Percentiles rank a stretch among this genome's conserved stretches.
Conservation (phyloP, 2,888 invertebrate genomes). For the Caenorhabditis drosophilae region DNA sequence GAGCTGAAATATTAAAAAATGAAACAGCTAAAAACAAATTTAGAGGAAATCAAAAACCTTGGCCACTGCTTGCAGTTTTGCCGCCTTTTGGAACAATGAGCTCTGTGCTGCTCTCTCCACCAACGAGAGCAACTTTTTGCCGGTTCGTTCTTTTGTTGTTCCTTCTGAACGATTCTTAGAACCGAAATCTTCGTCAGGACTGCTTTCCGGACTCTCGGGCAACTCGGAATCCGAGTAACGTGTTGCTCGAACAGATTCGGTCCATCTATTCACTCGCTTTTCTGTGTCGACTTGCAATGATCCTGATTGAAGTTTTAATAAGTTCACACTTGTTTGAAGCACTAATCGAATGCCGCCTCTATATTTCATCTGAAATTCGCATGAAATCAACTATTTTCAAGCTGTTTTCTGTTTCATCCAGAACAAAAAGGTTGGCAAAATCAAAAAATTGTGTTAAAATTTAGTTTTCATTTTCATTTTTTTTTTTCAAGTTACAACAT, state of each 20-base stretch:
- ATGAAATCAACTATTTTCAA: background rate
- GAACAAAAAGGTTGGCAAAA: too few relatives aligned
- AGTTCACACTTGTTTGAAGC: constrained; percentile 85
- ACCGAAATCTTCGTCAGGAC: constrained; percentile 67
- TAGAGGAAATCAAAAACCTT: too few relatives aligned
- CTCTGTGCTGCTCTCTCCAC: constrained; percentile 85
- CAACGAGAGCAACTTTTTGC: constrained; percentile 78
- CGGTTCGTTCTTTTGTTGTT: constrained; percentile 44
- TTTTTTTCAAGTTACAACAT: background rate
- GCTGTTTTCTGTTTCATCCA: background rate
- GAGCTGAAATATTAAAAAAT: constrained; percentile 75
- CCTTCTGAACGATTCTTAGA: constrained; percentile 51
- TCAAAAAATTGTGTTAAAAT: too few relatives aligned
- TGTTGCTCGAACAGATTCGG: constrained; percentile 34
- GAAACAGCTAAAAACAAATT: too few relatives aligned
- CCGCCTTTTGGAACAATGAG: constrained; percentile 85
- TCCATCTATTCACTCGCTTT: constrained; percentile 40
- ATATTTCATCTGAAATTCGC: constrained; percentile 61
- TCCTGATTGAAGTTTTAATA: constrained; percentile 75
- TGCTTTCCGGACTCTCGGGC: constrained; percentile 64
- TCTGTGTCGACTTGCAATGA: constrained; percentile 37
- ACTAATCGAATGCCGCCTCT: constrained; percentile 80
- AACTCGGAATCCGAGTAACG: constrained; percentile 57
- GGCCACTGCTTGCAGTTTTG: constrained; percentile 74
- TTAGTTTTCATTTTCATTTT: too few relatives aligned